A percentile compares a stretch with the other conserved stretches of the same genome.
Conservation (phyloP, 2,797 vertebrate genomes). For the Helarctos malayanus region DNA sequence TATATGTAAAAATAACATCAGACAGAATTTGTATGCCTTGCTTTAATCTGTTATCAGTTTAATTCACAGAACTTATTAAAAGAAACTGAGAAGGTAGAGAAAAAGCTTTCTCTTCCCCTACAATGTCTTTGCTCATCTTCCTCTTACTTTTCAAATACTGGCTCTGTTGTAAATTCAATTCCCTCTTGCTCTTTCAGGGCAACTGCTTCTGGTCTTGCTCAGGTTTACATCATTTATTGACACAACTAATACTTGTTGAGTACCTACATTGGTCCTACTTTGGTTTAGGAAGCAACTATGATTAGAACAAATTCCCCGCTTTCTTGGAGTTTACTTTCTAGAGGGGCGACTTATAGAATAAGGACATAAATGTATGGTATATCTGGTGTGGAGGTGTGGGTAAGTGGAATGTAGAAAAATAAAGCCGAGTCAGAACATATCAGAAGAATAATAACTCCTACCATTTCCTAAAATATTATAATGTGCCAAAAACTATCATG, state of each 20-base stretch:
- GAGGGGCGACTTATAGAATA: background rate
- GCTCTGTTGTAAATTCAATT: background rate
- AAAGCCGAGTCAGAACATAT: background rate
- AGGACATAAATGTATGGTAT: background rate
- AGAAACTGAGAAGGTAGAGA: background rate
- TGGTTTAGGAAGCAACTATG: background rate
- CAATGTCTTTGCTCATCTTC: background rate
- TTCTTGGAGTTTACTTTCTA: background rate
- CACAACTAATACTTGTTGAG: background rate
- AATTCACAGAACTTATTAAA: background rate
- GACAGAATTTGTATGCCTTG: background rate
- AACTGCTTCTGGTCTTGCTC: background rate
- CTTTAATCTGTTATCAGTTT: background rate
- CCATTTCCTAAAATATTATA: background rate
- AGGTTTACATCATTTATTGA: background rate
- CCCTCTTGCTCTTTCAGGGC: background rate
- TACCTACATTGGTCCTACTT: background rate
- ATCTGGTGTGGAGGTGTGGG: background rate
- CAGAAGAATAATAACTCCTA: constrained; percentile 1
- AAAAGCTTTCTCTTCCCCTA: background rate
- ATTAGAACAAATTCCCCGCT: background rate
- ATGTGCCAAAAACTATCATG: background rate
- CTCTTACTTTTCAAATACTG: background rate
- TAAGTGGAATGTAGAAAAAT: background rate
- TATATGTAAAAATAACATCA: background rate